Evolutionary conservation across 2,797 vertebrate genomes (phyloP).

Genomic region (Nyctalus aviator): DNA sequence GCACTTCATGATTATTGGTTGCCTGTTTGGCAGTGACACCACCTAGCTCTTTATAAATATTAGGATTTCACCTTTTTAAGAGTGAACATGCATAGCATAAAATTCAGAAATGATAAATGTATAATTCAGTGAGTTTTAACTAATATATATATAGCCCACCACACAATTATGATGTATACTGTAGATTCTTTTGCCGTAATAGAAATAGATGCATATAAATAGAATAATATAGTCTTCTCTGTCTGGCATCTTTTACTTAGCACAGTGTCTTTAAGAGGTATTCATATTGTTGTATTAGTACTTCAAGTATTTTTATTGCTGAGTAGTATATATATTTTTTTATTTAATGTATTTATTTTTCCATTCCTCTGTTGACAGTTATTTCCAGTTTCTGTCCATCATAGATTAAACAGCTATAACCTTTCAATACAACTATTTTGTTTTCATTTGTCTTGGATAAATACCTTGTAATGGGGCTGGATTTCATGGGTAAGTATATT

Average conservation of each 20-base stretch:
- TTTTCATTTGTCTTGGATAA: background rate
- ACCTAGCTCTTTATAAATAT: no score
- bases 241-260: background rate
- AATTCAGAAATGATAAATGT: conserved; percentile 23
- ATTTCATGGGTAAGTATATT: background rate
- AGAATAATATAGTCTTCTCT: background rate
- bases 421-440: background rate
- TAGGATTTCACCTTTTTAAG: background rate
- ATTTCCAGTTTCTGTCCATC: background rate
- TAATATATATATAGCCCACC: background rate
- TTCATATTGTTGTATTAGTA: background rate
- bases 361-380: background rate
- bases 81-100: background rate
- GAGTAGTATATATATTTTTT: no score
- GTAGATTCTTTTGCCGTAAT: background rate
- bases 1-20: no score
- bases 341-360: background rate
- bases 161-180: background rate
- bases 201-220: background rate
- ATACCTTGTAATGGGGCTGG: background rate
- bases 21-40: no score
- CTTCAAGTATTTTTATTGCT: background rate
- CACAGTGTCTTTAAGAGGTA: conserved; percentile 5
- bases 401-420: background rate
- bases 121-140: conserved; percentile 13